Evolutionary conservation across 2,797 vertebrate species (phyloP).

Genomic region (Channallabes apus): DNA sequence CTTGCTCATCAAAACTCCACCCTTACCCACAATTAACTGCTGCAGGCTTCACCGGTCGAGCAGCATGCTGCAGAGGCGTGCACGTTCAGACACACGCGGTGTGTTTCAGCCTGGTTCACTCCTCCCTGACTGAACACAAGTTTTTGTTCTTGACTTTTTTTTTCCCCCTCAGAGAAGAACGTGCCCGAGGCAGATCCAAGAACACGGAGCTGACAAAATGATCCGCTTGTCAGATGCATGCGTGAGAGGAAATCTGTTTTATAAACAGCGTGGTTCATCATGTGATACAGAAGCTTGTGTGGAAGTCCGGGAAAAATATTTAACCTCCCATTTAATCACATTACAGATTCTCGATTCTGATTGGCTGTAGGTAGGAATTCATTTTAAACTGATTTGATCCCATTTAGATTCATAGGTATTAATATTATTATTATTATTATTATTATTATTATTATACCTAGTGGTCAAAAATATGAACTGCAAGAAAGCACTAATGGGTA

Average conservation of each 20-base stretch:
- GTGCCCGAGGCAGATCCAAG: not conserved
- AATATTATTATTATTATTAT: no score
- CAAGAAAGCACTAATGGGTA: no score
- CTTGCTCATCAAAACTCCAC: not conserved
- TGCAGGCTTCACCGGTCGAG: conserved; percentile 2
- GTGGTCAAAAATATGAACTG: no score
- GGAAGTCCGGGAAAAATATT: not conserved
- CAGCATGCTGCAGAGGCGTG: not conserved
- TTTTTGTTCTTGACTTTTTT: not conserved
- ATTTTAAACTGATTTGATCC: no score
- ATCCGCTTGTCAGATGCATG: not conserved
- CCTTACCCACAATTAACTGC: not conserved
- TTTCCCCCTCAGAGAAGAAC: not conserved
- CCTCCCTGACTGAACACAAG: not conserved
- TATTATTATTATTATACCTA: no score
- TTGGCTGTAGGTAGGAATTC: no score
- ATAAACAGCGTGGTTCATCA: not conserved
- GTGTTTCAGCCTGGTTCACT: not conserved
- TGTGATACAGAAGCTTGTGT: not conserved
- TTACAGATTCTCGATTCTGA: no score
- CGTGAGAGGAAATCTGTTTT: not conserved
- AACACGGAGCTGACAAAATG: not conserved
- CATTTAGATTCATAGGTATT: no score
- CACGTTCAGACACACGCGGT: not conserved
- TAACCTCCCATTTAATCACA: no score